These are phyloP conservation scores for Frankliniella fusca DNA, from an alignment of 2,888 invertebrate genomes.

Conservation along the genomic window DNA sequence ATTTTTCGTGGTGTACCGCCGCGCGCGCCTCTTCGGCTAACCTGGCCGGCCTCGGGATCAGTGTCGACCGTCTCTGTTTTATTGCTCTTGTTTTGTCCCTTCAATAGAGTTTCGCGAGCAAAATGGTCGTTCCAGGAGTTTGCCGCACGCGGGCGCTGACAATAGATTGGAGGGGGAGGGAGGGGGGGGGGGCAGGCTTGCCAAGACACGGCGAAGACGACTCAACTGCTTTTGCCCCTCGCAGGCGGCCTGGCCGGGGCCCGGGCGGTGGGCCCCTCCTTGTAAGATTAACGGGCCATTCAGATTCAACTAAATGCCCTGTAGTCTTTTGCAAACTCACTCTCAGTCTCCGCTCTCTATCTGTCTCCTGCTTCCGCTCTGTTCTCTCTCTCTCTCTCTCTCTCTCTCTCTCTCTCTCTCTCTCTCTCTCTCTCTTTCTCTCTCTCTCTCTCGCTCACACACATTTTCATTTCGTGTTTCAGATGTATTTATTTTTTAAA, in stretches of 20 bases:
- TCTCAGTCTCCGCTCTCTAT: too few relatives aligned
- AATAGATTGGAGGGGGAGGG: neutral
- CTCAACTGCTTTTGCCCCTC: too few relatives aligned
- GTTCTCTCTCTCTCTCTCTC: neutral
- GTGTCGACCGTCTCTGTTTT: neutral
- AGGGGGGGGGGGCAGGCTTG: neutral
- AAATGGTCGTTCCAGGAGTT: too few relatives aligned
- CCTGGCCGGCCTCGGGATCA: too few relatives aligned
- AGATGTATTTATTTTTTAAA: too few relatives aligned
- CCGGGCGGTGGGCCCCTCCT: too few relatives aligned
- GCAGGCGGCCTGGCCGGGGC: neutral
- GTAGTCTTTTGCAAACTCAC: neutral
- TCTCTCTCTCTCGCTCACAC: neutral
- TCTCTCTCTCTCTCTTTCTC: neutral
- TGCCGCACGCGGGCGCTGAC: too few relatives aligned
- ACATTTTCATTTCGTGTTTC: too few relatives aligned
- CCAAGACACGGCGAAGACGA: neutral
- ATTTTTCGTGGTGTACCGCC: too few relatives aligned
- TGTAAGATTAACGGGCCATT: slow-evolving; percentile 6
- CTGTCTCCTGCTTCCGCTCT: neutral
- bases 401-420: neutral
- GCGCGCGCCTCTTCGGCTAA: too few relatives aligned
- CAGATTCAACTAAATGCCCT: slow-evolving; percentile 16
- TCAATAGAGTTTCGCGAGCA: neutral
- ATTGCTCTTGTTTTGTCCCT: neutral